Evolutionary conservation across 2,113 vertebrate species (phyloP), one percentile per base, ranked within the genome.

Genomic region (Paraplagusia blochii): DNA sequence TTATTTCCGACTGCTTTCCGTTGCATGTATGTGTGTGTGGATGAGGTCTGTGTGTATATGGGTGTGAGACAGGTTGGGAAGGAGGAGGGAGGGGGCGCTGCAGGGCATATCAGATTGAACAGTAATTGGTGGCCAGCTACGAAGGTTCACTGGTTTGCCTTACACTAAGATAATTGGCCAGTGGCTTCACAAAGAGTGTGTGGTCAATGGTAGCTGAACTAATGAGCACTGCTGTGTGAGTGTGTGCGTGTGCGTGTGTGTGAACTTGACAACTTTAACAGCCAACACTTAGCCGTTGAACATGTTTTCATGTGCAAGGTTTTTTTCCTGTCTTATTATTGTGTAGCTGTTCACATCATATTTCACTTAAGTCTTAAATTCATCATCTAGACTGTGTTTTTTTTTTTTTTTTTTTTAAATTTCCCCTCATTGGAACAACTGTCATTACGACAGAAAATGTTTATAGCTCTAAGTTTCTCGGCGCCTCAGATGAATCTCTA

Each of bases 131-230:
- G 82, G 74, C 79, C 76, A 73, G 72, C 76, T 79, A 77, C 78
- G 79, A 87, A 79, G 84, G 83, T 85, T 85, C 82, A 83, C 81
- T 80, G 76, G 79, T 83, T 83, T 79, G 84, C 79, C 80, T 81
- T 79, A 77, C 84, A 76, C 75, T 75, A 18, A 74, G 81, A 81
- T 88, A 88, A 88, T 85, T 87, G 84, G 81, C 69, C 79, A 63
- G 79, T n/a, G n/a, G n/a, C n/a, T n/a, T n/a, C n/a, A 86, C 74
- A 82, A 81, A 84, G 63, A 82, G 76, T 73, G 55, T 65, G 68
- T 78, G 72, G 47, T 78, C 75, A 55, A 85, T 83, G 63, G 76
- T 78, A 74, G 87, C 76, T 78, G 82, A 84, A 87, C 82, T 86
- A 88, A 88, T 87, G 82, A 88, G 82, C 76, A 64, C 54, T 52